Conservation (phyloP, 2,797 vertebrate genomes). For the Pseudocheirus occidentalis region DNA sequence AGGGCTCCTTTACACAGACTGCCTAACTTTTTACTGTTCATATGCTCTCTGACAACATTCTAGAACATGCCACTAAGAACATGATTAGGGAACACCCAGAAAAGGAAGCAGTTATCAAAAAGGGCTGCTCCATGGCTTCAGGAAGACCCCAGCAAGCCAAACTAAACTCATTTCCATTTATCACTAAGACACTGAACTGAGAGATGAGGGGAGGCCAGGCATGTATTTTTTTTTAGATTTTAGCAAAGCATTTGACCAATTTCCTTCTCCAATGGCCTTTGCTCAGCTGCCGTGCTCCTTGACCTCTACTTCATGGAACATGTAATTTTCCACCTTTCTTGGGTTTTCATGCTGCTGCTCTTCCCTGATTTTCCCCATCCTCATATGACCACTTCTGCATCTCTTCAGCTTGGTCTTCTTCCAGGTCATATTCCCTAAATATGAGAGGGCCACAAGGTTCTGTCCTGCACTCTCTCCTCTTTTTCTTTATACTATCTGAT, state of each 20-base stretch:
- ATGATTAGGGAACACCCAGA: not conserved
- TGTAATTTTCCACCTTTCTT: not conserved
- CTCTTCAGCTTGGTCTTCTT: not conserved
- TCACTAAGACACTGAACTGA: not conserved
- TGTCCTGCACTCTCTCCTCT: not conserved
- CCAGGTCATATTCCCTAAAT: not conserved
- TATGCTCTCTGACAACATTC: not conserved
- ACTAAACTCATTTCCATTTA: not conserved
- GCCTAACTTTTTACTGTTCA: not conserved
- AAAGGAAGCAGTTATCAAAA: not conserved
- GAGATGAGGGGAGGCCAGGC: not conserved
- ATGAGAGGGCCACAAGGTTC: no score
- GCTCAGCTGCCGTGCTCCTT: not conserved
- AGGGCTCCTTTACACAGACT: not conserved
- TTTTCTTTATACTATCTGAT: not conserved
- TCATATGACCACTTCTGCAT: not conserved
- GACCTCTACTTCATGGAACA: not conserved
- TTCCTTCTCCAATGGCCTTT: not conserved
- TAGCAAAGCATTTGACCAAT: not conserved
- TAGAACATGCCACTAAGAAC: not conserved
- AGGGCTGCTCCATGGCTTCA: not conserved
- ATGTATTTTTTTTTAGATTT: not conserved
- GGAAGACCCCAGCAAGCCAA: not conserved
- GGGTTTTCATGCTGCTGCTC: not conserved
- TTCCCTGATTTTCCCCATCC: not conserved